Conservation (phyloP, 2,888 invertebrate genomes). For the Nomada hirtipes region DNA sequence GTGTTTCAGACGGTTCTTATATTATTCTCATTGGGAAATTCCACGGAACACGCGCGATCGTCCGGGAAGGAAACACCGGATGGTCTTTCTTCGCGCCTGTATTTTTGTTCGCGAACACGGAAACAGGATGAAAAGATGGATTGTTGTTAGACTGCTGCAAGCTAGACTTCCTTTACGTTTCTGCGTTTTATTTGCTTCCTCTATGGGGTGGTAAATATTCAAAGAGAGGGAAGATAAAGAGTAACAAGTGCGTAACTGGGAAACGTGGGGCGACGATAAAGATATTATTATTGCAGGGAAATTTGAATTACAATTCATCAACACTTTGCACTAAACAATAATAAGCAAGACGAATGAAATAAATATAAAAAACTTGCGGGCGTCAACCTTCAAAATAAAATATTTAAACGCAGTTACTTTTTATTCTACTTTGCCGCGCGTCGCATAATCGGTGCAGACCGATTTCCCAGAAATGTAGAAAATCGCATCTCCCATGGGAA, state of each 20-base stretch:
- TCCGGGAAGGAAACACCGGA: background rate
- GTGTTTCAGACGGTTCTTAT: background rate
- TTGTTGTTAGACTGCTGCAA: background rate
- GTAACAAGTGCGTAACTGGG: no score
- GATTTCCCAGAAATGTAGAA: background rate
- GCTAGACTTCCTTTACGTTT: background rate
- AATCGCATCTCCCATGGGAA: background rate
- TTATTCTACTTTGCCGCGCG: background rate
- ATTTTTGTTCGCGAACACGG: background rate
- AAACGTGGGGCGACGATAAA: no score
- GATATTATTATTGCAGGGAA: no score
- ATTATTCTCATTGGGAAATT: background rate
- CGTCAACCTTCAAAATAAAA: no score
- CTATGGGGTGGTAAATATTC: background rate
- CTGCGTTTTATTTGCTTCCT: background rate
- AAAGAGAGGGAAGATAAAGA: background rate
- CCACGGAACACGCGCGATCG: no score
- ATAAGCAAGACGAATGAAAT: no score
- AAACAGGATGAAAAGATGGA: background rate
- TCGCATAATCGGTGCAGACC: background rate
- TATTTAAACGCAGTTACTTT: background rate
- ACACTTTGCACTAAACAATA: no score
- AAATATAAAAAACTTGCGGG: no score
- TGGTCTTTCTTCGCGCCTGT: background rate
- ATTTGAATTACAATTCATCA: no score